A percentile compares a stretch with the other conserved stretches of the same genome.
phyloP scores from a whole-genome alignment of 2,888 invertebrate species.

The Linyphia triangularis region DNA sequence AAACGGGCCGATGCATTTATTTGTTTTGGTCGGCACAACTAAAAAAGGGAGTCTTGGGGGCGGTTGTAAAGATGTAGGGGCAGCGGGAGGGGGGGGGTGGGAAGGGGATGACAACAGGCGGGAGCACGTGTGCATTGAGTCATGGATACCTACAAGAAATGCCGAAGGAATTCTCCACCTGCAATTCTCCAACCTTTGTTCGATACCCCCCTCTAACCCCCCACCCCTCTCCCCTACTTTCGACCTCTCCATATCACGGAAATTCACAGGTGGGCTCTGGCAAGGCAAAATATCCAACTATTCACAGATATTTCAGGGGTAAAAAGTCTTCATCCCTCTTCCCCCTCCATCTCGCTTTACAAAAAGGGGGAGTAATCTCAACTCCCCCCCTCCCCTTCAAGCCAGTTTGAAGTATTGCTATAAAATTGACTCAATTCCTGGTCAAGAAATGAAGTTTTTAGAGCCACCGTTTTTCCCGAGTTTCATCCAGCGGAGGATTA shows the following conservation, averaged over 20 bases:
- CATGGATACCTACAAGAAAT: conserved; percentile 70
- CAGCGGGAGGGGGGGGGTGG: background rate
- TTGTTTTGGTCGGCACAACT: conserved; percentile 36
- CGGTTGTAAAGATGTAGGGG: background rate
- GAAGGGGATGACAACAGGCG: conserved; percentile 28
- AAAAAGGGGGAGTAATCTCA: conserved; percentile 5
- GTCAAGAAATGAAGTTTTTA: conserved; percentile 63
- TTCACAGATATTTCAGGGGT: conserved; percentile 29
- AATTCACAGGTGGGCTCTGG: conserved; percentile 65
- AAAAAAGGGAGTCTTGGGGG: conserved; percentile 1
- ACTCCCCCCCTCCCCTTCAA: background rate
- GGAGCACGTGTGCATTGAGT: conserved; percentile 58
- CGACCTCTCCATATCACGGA: conserved; percentile 40
- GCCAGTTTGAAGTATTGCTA: conserved; percentile 58
- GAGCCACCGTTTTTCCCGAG: too few relatives aligned
- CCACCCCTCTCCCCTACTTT: background rate
- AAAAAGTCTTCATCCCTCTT: conserved; percentile 3
- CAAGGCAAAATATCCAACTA: conserved; percentile 52
- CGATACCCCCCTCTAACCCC: background rate
- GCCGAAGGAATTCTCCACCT: conserved; percentile 67
- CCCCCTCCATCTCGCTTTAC: conserved; percentile 14
- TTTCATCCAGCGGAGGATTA: conserved; percentile 17
- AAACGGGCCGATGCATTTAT: too few relatives aligned
- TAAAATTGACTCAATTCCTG: conserved; percentile 68
- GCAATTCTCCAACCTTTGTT: conserved; percentile 36